Base-by-base conservation (phyloP, 2,113 vertebrate genomes). In the Riparia riparia region DNA sequence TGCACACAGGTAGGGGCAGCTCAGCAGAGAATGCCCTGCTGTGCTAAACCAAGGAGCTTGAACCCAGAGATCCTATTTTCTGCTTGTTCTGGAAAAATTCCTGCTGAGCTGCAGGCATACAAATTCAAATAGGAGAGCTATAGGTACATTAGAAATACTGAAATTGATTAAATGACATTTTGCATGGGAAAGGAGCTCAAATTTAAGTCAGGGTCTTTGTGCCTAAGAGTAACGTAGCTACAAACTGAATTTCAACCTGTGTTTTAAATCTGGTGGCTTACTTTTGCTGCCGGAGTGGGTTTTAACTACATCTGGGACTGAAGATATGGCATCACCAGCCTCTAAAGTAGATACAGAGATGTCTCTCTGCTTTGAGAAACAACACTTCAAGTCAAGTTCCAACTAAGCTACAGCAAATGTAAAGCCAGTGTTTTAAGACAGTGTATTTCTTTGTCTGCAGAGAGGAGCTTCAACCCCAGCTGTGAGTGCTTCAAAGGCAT, bases 401-500 rank as follows among this genome's bases (percentile, higher is more conserved):
- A 94, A 26, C 74, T 57, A 94, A 94, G 41, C 72, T 63, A 28
- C 68, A 69, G 60, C 45, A 94, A 94, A 93, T 80, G 78, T 94
- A 86, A 89, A 95, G 64, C 22, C 89, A 74, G 10, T 78, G 60
- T 73, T 96, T 95, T 80, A 61, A 93, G 92, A 26, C 54, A 76
- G 54, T 50, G 34, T 39, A 34, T 74, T 87, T 93, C 63, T 91
- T 92, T 90, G 41, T 78, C 90, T 92, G 69, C 64, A 77, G 84
- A 82, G 63, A 86, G 51, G 6, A 95, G 71, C 60, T 73, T 91
- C 91, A 88, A 19, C 53, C 53, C 85, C 89, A 96, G 87, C 91
- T 97, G 94, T 70, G 68, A 92, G 76, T 41, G 91, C 85, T 96
- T 96, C 91, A 94, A 93, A 96, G 79, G 85, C 89, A 90, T 31